Evolutionary conservation across 2,888 invertebrate species (phyloP).

Genomic region (Agrochola macilenta): DNA sequence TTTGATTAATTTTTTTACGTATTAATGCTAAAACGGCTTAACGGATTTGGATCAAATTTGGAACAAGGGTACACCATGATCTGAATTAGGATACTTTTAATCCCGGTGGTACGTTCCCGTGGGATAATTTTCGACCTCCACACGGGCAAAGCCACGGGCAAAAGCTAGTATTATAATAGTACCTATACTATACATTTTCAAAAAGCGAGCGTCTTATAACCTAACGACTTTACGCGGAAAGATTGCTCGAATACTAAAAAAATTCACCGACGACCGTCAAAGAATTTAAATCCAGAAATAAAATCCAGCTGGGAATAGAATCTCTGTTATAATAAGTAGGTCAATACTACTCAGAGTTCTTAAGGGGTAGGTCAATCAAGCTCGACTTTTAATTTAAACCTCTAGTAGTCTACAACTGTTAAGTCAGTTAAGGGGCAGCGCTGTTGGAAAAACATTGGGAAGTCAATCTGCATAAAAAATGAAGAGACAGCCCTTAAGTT

Average conservation of each 20-base stretch:
- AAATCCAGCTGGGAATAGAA: slow-evolving; percentile 60
- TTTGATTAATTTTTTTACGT: too few species aligned
- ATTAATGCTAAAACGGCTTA: too few species aligned
- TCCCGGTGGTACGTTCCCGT: too few species aligned
- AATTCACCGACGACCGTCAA: slow-evolving; percentile 24
- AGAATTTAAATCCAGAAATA: slow-evolving; percentile 61
- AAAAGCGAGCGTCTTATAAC: neutral
- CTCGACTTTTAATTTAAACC: slow-evolving; percentile 73
- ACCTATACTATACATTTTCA: neutral
- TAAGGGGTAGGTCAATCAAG: slow-evolving; percentile 74
- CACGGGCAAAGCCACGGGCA: too few species aligned
- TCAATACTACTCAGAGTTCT: slow-evolving; percentile 72
- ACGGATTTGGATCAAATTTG: too few species aligned
- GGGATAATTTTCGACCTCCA: too few species aligned
- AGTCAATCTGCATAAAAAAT: slow-evolving; percentile 83
- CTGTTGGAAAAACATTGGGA: slow-evolving; percentile 75
- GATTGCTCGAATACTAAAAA: slow-evolving; percentile 34
- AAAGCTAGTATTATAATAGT: too few species aligned
- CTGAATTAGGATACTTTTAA: too few species aligned
- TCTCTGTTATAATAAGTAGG: slow-evolving; percentile 69
- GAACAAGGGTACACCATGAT: too few species aligned
- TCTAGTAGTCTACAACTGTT: slow-evolving; percentile 66
- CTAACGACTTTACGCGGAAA: slow-evolving; percentile 41
- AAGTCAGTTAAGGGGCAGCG: slow-evolving; percentile 74
- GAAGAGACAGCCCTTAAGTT: slow-evolving; percentile 73